phyloP scores from a whole-genome alignment of 2,888 invertebrate species.

The Lordiphosa fenestrarum region DNA sequence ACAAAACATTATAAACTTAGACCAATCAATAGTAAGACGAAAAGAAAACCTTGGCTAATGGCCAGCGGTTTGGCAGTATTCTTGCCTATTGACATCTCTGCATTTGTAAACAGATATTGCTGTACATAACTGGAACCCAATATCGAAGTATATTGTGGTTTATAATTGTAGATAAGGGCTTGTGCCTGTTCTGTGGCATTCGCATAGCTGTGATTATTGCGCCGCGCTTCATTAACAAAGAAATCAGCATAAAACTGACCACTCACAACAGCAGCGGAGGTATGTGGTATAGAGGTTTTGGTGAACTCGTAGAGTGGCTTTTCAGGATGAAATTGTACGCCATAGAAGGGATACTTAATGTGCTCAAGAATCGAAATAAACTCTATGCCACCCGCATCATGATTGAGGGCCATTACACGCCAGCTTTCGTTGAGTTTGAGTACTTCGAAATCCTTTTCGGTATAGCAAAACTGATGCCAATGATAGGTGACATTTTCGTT shows the following conservation, averaged over 20 bases:
- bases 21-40: background rate
- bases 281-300: slow-evolving; percentile 85
- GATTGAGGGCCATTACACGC: slow-evolving; percentile 86
- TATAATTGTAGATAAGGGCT: slow-evolving; percentile 88
- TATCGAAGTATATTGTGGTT: slow-evolving; percentile 84
- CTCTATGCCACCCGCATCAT: slow-evolving; percentile 84
- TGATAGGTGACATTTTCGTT: slow-evolving; percentile 87
- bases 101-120: slow-evolving; percentile 84
- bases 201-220: slow-evolving; percentile 83
- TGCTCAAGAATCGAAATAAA: slow-evolving; percentile 92
- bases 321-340: slow-evolving; percentile 95
- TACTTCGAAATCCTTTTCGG: slow-evolving; percentile 83
- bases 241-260: slow-evolving; percentile 92
- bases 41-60: background rate
- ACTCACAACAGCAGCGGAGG: slow-evolving; percentile 83
- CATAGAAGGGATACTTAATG: slow-evolving; percentile 89
- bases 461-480: slow-evolving; percentile 87
- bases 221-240: slow-evolving; percentile 89
- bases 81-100: slow-evolving; percentile 53
- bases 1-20: no score
- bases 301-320: slow-evolving; percentile 91
- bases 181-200: slow-evolving; percentile 81
- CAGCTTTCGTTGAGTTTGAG: slow-evolving; percentile 83
- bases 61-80: slow-evolving; percentile 1
- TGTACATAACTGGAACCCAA: slow-evolving; percentile 85